phyloP scores from a whole-genome alignment of 2,113 vertebrate genomes.

The Paraplagusia blochii region DNA sequence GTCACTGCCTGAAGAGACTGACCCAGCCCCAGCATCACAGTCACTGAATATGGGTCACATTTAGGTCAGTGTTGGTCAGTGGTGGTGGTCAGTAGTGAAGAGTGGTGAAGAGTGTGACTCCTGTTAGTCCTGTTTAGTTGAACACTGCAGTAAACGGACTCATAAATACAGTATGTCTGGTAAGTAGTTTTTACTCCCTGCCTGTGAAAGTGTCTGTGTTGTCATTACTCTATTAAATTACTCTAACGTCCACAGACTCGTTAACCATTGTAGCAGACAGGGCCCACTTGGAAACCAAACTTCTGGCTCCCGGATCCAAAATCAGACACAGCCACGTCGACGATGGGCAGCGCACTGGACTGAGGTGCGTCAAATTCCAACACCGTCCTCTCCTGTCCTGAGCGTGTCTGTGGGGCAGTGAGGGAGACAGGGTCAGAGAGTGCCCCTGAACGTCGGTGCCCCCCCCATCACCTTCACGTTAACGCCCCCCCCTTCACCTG shows the following conservation, averaged over 20 bases:
- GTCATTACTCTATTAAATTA: conserved; percentile 43
- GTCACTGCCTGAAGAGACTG: too few relatives aligned
- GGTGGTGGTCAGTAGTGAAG: too few relatives aligned
- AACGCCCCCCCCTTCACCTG: conserved; percentile 78
- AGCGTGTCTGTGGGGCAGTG: conserved; percentile 78
- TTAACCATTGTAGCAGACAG: conserved; percentile 91
- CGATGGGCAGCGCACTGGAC: conserved; percentile 86
- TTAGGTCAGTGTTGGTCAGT: too few relatives aligned
- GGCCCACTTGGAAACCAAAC: conserved; percentile 95
- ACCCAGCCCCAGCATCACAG: too few relatives aligned
- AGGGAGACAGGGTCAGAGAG: not conserved
- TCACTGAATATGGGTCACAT: too few relatives aligned
- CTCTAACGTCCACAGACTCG: conserved; percentile 31
- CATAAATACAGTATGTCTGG: conserved; percentile 66
- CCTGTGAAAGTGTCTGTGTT: conserved; percentile 62
- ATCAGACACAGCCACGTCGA: conserved; percentile 92
- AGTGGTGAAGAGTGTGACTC: too few relatives aligned
- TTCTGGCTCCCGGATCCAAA: conserved; percentile 95
- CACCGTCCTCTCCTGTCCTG: conserved; percentile 89
- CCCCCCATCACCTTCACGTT: rapidly evolving
- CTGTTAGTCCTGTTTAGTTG: too few relatives aligned
- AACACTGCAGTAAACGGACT: conserved; percentile 30
- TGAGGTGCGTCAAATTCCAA: conserved; percentile 87
- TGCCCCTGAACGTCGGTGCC: not conserved
- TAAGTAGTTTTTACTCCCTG: conserved; percentile 59